Percentiles rank a stretch among this genome's conserved stretches.
phyloP scores from a whole-genome alignment of 2,797 vertebrate species.

The Cryptoblepharus egeriae region DNA sequence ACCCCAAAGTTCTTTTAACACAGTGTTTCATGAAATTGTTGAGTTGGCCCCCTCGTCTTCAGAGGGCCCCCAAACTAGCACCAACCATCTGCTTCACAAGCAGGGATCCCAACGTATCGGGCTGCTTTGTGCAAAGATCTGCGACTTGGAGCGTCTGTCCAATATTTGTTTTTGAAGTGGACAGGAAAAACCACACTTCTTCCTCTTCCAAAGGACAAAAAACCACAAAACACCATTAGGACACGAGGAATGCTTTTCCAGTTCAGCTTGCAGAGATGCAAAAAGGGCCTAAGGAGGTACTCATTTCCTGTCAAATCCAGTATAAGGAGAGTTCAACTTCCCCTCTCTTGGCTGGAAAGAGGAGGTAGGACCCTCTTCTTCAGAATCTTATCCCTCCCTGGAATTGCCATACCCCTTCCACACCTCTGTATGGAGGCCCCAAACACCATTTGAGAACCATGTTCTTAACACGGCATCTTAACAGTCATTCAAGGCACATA shows the following conservation, averaged over 20 bases:
- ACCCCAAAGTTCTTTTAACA: neutral
- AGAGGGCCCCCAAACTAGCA: neutral
- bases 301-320: neutral
- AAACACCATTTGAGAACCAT: neutral
- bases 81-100: neutral
- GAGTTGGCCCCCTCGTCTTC: neutral
- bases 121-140: neutral
- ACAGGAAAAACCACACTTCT: neutral
- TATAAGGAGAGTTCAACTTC: neutral
- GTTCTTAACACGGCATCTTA: neutral
- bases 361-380: too few species aligned
- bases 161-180: neutral
- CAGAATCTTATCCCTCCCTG: neutral
- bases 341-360: neutral
- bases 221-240: neutral
- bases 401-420: neutral
- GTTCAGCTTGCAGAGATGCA: neutral
- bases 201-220: neutral
- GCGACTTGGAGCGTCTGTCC: neutral
- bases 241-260: neutral
- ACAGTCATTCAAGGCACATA: conserved; percentile 4
- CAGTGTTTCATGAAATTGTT: neutral
- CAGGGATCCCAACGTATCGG: neutral
- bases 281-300: neutral
- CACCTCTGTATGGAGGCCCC: too few species aligned